Evolutionary conservation across 2,888 invertebrate species (phyloP).

Genomic region (Hoplodrina blanda): DNA sequence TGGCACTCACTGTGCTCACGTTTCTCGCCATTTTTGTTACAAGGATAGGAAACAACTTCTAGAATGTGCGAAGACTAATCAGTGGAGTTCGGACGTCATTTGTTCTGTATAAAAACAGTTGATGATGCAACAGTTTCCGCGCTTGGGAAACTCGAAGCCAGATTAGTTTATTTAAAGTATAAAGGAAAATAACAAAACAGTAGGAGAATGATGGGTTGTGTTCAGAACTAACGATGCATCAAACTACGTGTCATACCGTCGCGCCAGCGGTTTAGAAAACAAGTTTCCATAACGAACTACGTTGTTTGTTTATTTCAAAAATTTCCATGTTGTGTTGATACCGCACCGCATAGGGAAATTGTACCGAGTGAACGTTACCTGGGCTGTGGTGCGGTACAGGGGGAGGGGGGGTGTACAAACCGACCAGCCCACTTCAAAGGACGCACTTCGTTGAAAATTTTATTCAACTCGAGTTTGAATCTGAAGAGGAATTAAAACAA

Average conservation of each 20-base stretch:
- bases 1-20: background rate
- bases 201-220: constrained; percentile 21
- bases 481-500: constrained; percentile 68
- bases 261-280: constrained; percentile 29
- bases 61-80: constrained; percentile 1
- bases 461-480: constrained; percentile 69
- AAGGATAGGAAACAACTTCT: background rate
- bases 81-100: background rate
- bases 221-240: constrained; percentile 42
- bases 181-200: constrained; percentile 17
- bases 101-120: constrained; percentile 8
- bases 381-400: constrained; percentile 37
- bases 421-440: constrained; percentile 69
- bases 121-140: constrained; percentile 8
- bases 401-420: constrained; percentile 35
- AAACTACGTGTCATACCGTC: constrained; percentile 30
- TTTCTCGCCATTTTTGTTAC: background rate
- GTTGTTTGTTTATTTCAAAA: constrained; percentile 55
- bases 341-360: constrained; percentile 40
- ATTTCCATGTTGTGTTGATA: constrained; percentile 46
- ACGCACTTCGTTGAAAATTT: constrained; percentile 64
- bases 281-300: constrained; percentile 47
- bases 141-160: constrained; percentile 23
- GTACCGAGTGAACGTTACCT: constrained; percentile 51
- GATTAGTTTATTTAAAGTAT: constrained; percentile 13